These are phyloP conservation scores for Aelia acuminata DNA, from an alignment of 2,888 invertebrate species.

Conservation along the genomic window DNA sequence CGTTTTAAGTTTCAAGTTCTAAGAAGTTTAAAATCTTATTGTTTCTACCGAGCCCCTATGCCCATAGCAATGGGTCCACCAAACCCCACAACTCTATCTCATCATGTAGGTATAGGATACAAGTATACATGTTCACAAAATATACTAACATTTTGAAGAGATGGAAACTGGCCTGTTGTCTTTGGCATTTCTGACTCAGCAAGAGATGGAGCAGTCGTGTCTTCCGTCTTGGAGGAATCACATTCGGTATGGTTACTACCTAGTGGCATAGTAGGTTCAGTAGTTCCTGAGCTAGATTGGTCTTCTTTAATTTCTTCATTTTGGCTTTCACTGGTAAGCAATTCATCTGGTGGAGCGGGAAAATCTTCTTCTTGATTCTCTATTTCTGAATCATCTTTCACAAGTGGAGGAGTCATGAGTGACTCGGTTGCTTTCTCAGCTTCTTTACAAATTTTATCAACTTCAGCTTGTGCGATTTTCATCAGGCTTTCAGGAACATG, in stretches of 20 bases:
- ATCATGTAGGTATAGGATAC: background rate
- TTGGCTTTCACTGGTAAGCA: slow-evolving; percentile 39
- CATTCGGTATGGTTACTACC: slow-evolving; percentile 31
- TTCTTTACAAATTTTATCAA: slow-evolving; percentile 66
- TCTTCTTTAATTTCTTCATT: slow-evolving; percentile 47
- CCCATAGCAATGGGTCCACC: too few relatives aligned
- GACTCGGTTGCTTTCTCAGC: slow-evolving; percentile 66
- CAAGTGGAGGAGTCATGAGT: slow-evolving; percentile 62
- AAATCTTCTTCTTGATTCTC: slow-evolving; percentile 56
- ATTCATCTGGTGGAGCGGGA: slow-evolving; percentile 63
- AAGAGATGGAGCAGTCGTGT: slow-evolving; percentile 57
- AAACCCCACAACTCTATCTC: too few relatives aligned
- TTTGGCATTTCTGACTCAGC: slow-evolving; percentile 54
- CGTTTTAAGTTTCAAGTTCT: too few relatives aligned
- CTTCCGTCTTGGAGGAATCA: slow-evolving; percentile 57
- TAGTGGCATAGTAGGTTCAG: slow-evolving; percentile 50
- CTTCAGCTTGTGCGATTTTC: slow-evolving; percentile 66
- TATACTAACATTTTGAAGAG: slow-evolving; percentile 49
- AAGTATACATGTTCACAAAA: background rate
- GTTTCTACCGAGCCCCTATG: too few relatives aligned
- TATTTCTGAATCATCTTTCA: slow-evolving; percentile 13
- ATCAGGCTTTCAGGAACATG: slow-evolving; percentile 59
- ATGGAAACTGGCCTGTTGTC: background rate
- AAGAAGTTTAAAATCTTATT: too few relatives aligned
- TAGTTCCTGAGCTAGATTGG: slow-evolving; percentile 54